phyloP scores from a whole-genome alignment of 2,888 invertebrate species.

The Pediacus dermestoides region DNA sequence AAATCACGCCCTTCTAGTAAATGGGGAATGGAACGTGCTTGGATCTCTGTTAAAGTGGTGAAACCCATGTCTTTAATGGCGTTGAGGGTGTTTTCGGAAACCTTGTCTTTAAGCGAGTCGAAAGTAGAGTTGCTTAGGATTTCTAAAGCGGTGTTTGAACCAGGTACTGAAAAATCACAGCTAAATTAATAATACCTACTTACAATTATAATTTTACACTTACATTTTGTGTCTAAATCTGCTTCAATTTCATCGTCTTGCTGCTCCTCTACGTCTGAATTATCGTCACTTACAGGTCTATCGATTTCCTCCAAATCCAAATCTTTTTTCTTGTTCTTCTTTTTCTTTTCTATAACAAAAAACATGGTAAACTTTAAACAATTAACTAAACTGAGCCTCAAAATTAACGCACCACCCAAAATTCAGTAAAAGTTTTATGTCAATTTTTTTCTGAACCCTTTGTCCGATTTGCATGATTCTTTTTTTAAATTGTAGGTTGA shows the following conservation, averaged over 20 bases:
- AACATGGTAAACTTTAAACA: no score
- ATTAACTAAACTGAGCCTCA: no score
- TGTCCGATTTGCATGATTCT: no score
- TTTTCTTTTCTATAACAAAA: constrained; percentile 34
- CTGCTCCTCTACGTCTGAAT: constrained; percentile 17
- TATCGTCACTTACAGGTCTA: no score
- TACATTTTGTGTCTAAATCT: constrained; percentile 16
- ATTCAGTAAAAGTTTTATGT: no score
- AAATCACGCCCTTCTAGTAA: constrained; percentile 89
- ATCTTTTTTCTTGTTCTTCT: constrained; percentile 32
- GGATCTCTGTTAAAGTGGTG: constrained; percentile 92
- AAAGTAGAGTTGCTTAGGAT: constrained; percentile 36
- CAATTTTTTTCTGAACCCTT: no score
- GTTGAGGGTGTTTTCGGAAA: constrained; percentile 80
- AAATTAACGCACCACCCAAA: no score
- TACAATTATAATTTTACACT: constrained; percentile 10
- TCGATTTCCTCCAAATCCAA: constrained; percentile 24
- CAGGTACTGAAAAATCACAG: constrained; percentile 15
- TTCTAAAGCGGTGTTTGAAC: constrained; percentile 27
- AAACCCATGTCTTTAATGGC: constrained; percentile 91
- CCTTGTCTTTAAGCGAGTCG: constrained; percentile 53
- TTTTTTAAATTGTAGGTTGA: no score
- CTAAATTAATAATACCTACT: no score
- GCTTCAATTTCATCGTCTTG: constrained; percentile 28
- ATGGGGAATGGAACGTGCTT: constrained; percentile 82